phyloP scores from a whole-genome alignment of 2,888 invertebrate genomes.

The Villa cingulata region DNA sequence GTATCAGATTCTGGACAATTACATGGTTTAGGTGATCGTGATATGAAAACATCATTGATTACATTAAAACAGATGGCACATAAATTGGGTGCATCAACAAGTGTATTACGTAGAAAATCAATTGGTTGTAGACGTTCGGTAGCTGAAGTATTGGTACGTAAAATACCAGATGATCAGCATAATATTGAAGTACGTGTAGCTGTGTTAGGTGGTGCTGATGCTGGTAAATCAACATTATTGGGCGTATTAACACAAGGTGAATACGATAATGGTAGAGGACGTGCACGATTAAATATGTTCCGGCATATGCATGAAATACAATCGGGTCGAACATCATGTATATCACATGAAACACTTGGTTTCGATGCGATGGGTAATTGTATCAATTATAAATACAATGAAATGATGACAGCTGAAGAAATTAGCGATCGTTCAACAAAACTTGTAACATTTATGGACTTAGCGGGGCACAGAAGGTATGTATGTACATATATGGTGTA shows the following conservation, averaged over 20 bases:
- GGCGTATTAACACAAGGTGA: conserved; percentile 94
- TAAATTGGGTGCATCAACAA: conserved; percentile 69
- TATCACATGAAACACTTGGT: conserved; percentile 92
- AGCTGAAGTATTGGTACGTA: conserved; percentile 78
- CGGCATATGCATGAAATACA: conserved; percentile 89
- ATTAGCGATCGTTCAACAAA: conserved; percentile 88
- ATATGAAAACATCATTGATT: conserved; percentile 73
- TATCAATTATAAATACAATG: conserved; percentile 77
- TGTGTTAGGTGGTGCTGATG: conserved; percentile 89
- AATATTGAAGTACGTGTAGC: conserved; percentile 83
- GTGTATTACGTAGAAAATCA: conserved; percentile 54
- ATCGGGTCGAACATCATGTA: conserved; percentile 85
- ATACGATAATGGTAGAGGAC: conserved; percentile 88
- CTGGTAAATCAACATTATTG: conserved; percentile 91
- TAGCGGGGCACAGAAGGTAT: conserved; percentile 83
- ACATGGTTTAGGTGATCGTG: conserved; percentile 66
- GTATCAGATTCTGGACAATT: conserved; percentile 82
- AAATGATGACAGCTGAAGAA: conserved; percentile 82
- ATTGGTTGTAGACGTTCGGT: conserved; percentile 46
- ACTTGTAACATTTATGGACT: conserved; percentile 85
- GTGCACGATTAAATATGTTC: conserved; percentile 91
- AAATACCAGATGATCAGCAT: conserved; percentile 76
- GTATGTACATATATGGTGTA: background rate
- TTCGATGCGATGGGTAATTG: conserved; percentile 80
- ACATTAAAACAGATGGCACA: conserved; percentile 82